Evolutionary conservation across 2,113 vertebrate genomes (phyloP), one percentile per base, ranked within the genome.

Genomic region (Lepisosteus osseus): DNA sequence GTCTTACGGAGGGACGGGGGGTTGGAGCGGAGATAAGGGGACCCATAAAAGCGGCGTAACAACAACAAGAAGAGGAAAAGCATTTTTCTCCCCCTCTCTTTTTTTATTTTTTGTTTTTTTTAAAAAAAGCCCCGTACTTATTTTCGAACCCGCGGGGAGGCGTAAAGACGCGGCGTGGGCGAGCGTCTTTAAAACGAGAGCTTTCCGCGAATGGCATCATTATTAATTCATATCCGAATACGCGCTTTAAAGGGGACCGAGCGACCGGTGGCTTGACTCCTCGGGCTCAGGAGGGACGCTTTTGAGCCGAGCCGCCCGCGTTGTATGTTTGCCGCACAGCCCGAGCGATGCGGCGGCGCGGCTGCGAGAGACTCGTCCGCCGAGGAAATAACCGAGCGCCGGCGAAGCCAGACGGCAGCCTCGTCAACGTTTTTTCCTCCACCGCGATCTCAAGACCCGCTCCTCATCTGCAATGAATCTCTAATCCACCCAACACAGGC

Each of bases 401-500:
- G 61, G 67, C 74, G 70, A 29, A 29, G 29, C 29, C 29, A 29
- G 29, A 9, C 9, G 47, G 47, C 5, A 51, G 47, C 5, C 5
- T 3, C 79, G 86, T 77, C 75, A 61, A 73, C 78, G 74, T 6
- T 9, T 41, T 70, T 67, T 13, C 72, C 14, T 65, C 73, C 12
- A 15, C 14, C 69, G 40, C 44, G 76, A 79, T 70, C 54, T 79
- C n/a, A 77, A 76, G 76, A 78, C 61, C 73, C 69, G 68, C 71
- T 76, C 41, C 73, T 47, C 73, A 74, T 83, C 78, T 77, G 81
- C 80, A 82, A 84, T 85, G 84, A 82, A 73, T 70, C 78, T 84
- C 82, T 88, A 77, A 83, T 81, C 78, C 77, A 80, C 78, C 84
- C 44, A 74, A 82, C 80, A 73, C 86, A 61, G 76, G 88, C 89